phyloP scores from a whole-genome alignment of 2,113 vertebrate species.

The Haliaeetus leucogaster region DNA sequence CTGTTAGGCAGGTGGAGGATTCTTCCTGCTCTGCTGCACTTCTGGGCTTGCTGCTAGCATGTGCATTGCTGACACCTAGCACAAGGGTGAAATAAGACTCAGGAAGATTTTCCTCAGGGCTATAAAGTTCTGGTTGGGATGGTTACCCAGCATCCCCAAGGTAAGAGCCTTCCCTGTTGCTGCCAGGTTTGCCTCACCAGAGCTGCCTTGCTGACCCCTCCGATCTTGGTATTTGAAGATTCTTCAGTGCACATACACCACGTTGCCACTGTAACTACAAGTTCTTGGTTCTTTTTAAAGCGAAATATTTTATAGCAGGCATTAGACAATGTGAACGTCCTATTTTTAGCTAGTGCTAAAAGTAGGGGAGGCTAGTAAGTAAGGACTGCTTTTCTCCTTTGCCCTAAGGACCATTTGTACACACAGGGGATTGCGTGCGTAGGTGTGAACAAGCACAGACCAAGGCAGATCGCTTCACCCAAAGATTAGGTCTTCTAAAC shows the following conservation, averaged over 20 bases:
- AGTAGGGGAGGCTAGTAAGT: neutral
- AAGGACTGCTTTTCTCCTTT: neutral
- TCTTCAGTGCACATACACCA: neutral
- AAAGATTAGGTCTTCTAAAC: neutral
- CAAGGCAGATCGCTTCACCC: neutral
- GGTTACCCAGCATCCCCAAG: neutral
- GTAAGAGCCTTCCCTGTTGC: neutral
- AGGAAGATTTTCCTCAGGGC: neutral
- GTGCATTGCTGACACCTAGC: neutral
- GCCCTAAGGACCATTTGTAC: neutral
- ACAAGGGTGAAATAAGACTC: neutral
- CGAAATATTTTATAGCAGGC: neutral
- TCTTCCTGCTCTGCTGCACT: neutral
- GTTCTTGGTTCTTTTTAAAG: neutral
- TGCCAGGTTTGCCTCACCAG: neutral
- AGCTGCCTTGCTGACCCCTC: neutral
- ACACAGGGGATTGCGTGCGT: neutral
- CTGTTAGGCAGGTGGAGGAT: neutral
- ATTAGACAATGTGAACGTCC: neutral
- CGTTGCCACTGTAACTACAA: accelerated
- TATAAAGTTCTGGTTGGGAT: neutral
- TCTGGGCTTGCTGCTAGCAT: neutral
- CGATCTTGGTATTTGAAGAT: neutral
- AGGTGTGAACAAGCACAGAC: neutral
- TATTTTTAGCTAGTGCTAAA: neutral